Base-by-base conservation (phyloP, 2,797 vertebrate species). In the Monodelphis domestica region DNA sequence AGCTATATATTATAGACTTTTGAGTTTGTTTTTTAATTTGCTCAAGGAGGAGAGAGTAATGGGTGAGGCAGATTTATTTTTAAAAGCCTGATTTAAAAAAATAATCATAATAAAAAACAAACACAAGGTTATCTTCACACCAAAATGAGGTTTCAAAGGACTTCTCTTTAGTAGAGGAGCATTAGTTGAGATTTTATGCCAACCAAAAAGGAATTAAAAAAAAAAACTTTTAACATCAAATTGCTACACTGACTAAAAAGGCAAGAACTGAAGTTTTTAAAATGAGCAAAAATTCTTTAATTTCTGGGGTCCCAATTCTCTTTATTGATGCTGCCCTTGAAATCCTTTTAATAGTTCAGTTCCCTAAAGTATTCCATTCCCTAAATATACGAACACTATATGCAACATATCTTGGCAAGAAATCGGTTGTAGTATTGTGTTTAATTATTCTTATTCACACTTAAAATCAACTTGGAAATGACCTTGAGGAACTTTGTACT, bases 191-290 rank as follows among this genome's bases (percentile, higher is more conserved):
- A 84, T 26, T 50, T 45, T 84, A 1, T 84, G 9, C 38, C 70
- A 84, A 84, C 38, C 38, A 84, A 84, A 84, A 50, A 84, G 56
- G 90, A 78, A 95, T 59, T 90, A 84, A 89, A 56, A 95, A 93
- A 53, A 90, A 63, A 33, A n/a, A n/a, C 26, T 91, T 90, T 92
- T 90, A 90, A 87, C 84, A 14, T 94, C 54, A 94, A 94, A 94
- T 30, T 15, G 54, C 90, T 91, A 93, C 53, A 93, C 5, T 89
- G 54, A 54, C 51, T 90, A 78, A 45, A 90, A 96, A 91, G 26
- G 9, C 50, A 90, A 87, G 30, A 90, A 51, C 5, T 21, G 45
- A 84, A 91, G 53, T 2, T 15, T 45, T 15, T 87, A 54, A 53
- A 94, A 26, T 5, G 55, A 94, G 33, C 5, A 88, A 84, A 94